phyloP scores from a whole-genome alignment of 2,113 vertebrate species.

The Myiopsitta monachus region DNA sequence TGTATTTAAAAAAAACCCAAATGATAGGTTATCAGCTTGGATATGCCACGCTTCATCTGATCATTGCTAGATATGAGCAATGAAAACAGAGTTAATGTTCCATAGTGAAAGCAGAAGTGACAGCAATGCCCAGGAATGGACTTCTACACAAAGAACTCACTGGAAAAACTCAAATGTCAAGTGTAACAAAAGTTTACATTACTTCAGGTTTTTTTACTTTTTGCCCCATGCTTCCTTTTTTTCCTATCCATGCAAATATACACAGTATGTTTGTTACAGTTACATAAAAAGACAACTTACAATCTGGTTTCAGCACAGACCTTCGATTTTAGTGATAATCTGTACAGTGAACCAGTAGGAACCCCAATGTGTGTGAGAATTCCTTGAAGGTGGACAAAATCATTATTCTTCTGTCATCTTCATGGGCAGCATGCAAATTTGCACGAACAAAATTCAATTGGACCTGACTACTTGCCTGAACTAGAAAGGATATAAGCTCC shows the following conservation, averaged over 20 bases:
- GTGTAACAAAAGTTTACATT: constrained; percentile 34
- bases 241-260: background rate
- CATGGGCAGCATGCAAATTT: background rate
- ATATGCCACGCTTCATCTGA: constrained; percentile 42
- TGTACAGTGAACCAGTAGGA: background rate
- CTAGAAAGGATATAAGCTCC: background rate
- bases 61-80: constrained; percentile 37
- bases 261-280: background rate
- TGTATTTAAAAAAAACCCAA: constrained; percentile 5
- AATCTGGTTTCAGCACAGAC: background rate
- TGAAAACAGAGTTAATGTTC: constrained; percentile 54
- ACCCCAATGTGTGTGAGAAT: background rate
- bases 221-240: background rate
- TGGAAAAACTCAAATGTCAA: constrained; percentile 50
- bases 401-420: background rate
- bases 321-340: background rate
- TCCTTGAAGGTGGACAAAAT: background rate
- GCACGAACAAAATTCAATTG: background rate
- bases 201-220: constrained; percentile 38
- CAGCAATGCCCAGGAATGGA: constrained; percentile 44
- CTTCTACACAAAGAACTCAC: constrained; percentile 47
- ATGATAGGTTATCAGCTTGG: constrained; percentile 46
- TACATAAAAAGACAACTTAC: background rate
- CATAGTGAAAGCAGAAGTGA: constrained; percentile 38
- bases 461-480: background rate